Conservation (phyloP, 92 coral and sea anemone genomes). For the Micromussa lordhowensis region DNA sequence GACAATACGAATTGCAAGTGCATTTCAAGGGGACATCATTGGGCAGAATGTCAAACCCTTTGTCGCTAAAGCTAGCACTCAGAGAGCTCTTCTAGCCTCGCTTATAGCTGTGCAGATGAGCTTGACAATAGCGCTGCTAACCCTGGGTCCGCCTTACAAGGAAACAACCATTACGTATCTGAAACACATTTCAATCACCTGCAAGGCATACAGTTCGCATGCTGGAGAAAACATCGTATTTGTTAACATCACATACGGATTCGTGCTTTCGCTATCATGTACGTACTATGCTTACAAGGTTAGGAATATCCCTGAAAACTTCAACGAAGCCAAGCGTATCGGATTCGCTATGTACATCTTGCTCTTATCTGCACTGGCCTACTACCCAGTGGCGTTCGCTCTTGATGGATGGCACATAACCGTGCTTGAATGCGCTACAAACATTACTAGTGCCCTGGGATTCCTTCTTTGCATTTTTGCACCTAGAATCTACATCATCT, state of each 20-base stretch:
- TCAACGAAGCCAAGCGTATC: conserved; percentile 86
- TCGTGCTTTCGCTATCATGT: conserved; percentile 62
- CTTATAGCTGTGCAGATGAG: conserved; percentile 45
- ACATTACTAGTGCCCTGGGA: conserved; percentile 64
- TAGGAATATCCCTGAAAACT: conserved; percentile 81
- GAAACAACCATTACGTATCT: conserved; percentile 31
- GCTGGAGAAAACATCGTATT: conserved; percentile 50
- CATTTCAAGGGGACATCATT: conserved; percentile 52
- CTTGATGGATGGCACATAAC: conserved; percentile 73
- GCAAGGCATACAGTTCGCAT: conserved; percentile 44
- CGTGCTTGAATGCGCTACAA: conserved; percentile 70
- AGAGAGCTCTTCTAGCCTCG: conserved; percentile 49
- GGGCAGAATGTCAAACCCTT: conserved; percentile 42
- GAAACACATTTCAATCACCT: conserved; percentile 50
- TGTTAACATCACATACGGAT: conserved; percentile 54
- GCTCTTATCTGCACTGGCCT: conserved; percentile 67
- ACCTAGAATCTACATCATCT: conserved; percentile 74
- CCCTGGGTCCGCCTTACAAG: conserved; percentile 61
- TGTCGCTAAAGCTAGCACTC: conserved; percentile 63
- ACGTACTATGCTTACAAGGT: conserved; percentile 78
- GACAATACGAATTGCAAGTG: conserved; percentile 80
- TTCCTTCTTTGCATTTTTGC: conserved; percentile 64
- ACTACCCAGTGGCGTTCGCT: conserved; percentile 72
- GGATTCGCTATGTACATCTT: conserved; percentile 80
- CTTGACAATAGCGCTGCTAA: conserved; percentile 63